phyloP scores from a whole-genome alignment of 2,113 vertebrate genomes.

The Alaudala cheleensis region DNA sequence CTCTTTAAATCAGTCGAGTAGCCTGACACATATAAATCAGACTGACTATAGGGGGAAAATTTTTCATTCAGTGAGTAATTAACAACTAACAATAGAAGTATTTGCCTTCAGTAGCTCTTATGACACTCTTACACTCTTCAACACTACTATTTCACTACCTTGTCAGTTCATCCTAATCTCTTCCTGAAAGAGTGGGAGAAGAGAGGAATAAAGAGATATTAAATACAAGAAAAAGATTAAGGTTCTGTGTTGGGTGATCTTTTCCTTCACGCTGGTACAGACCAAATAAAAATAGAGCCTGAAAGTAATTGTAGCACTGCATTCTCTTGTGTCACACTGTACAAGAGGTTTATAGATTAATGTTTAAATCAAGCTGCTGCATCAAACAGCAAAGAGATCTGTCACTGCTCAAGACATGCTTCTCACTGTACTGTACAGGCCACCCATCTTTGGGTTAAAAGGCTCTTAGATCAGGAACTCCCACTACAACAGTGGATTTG shows the following conservation, averaged over 20 bases:
- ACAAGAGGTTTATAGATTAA: background rate
- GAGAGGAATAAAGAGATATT: background rate
- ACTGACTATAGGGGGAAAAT: background rate
- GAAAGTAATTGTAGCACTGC: background rate
- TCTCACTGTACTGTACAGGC: background rate
- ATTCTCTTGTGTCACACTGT: background rate
- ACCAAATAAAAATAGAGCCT: background rate
- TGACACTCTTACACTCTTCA: background rate
- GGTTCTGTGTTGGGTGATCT: background rate
- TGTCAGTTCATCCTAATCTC: background rate
- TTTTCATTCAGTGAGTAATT: background rate
- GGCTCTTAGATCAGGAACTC: background rate
- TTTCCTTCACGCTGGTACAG: background rate
- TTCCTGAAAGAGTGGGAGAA: background rate
- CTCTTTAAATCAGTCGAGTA: background rate
- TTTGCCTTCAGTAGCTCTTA: background rate
- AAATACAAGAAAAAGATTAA: background rate
- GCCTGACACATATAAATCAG: background rate
- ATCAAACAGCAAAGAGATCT: background rate
- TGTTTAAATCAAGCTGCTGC: background rate
- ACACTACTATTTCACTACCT: background rate
- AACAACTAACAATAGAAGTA: background rate
- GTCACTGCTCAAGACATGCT: background rate
- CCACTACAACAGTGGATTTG: background rate
- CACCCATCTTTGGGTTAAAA: background rate